Evolutionary conservation across 2,113 vertebrate genomes (phyloP).

Genomic region (human): DNA sequence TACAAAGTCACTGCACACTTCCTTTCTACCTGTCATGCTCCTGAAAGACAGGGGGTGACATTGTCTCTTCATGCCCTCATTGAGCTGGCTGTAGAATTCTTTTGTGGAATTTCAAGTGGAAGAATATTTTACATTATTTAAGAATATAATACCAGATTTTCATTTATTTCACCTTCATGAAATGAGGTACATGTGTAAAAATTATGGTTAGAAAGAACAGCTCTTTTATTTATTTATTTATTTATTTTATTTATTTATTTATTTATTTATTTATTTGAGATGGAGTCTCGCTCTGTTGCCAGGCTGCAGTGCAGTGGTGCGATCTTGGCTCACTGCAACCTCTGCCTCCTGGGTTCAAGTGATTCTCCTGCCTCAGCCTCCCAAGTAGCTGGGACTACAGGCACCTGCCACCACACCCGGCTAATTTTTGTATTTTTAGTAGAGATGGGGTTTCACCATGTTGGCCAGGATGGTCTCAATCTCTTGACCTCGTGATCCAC

Average conservation of each 20-base stretch:
- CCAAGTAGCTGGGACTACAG: too few species aligned
- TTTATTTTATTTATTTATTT: neutral
- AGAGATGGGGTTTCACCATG: too few species aligned
- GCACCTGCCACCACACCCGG: rapidly evolving
- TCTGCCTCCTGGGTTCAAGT: too few species aligned
- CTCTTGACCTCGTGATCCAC: too few species aligned
- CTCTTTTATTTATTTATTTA: neutral
- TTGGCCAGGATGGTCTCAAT: too few species aligned
- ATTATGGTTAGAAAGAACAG: neutral
- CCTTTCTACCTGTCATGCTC: neutral
- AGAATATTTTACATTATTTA: neutral
- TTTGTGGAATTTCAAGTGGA: neutral
- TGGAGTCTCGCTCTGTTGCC: too few species aligned
- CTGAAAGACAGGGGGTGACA: neutral
- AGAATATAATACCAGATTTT: neutral
- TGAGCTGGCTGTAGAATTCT: neutral
- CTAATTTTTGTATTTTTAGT: too few species aligned
- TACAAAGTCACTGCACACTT: rapidly evolving
- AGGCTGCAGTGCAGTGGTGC: too few species aligned
- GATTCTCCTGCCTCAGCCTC: too few species aligned
- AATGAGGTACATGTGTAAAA: neutral
- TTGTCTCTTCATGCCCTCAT: neutral
- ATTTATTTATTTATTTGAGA: neutral
- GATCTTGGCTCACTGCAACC: too few species aligned
- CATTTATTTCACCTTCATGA: neutral